Evolutionary conservation across 2,113 vertebrate genomes (phyloP), one percentile per base, ranked within the genome.

Genomic region (Pagrus major): DNA sequence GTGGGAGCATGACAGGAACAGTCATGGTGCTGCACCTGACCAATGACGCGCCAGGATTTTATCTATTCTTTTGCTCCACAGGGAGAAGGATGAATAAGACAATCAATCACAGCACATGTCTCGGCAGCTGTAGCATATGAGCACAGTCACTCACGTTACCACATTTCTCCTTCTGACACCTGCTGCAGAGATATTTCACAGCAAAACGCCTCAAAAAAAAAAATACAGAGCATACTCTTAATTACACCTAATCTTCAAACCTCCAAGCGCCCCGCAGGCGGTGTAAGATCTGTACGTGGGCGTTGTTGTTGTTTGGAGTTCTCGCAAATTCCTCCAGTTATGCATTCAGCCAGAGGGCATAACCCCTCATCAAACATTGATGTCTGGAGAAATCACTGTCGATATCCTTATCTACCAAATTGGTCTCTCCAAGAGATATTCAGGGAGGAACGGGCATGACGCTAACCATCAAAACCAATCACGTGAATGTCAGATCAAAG

Each of bases 401-500:
- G 4, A 51, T 67, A 78, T 74, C 68, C 35, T n/a, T 1, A 25
- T 69, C 54, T 52, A 5, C 16, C 44, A 33, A 79, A 88, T 35
- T 27, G 5, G 37, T 37, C 46, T 78, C 59, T 47, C 9, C 6
- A 3, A 61, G 33, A 61, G 21, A n/a, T 41, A 80, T 72, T 65
- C 70, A 33, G 25, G 21, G 23, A 70, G 58, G 70, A 68, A n/a
- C 35, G 3, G 71, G 51, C 56, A 6, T 31, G 70, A 68, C 11
- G 27, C 67, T 0, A 33, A 31, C 27, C 76, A 65, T 84, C 80
- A 82, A 23, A 82, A 71, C 35, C 6, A 14, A 83, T 86, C 41
- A 35, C 79, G 55, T 31, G 41, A 31, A 54, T 39, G 73, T 69
- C 71, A 83, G 85, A 90, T 92, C 78, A 93, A 86, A 91, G 85